Evolutionary conservation across 2,797 vertebrate genomes (phyloP), one percentile per base, ranked within the genome.

Genomic region (Enteromius mattozi): DNA sequence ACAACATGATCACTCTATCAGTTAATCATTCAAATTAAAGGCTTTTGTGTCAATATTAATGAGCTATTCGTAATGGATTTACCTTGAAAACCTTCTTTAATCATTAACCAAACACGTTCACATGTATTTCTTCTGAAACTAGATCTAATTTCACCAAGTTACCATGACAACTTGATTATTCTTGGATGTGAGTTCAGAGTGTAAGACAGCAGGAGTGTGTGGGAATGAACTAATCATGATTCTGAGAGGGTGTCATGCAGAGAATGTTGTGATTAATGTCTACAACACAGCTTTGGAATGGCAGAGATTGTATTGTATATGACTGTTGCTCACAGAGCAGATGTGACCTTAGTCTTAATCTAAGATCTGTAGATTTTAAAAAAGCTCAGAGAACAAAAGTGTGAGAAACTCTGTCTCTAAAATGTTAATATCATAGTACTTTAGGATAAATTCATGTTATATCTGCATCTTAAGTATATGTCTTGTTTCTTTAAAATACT

Each of bases 311-410:
- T 51, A 51, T 51, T 47, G 77, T 77, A 40, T 27, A 65, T 59
- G 35, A 45, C 9, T 72, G 71, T 69, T 51, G 42, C 42, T 40
- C 69, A 75, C 40, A 51, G 17, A 69, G 85, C 88, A 90, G 86
- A 90, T 89, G 89, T 90, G 83, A 66, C 71, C 84, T 78, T 27
- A 27, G 27, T 27, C 27, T 27, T 27, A 72, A 71, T 61, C 54
- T 80, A 7, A 47, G 35, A 63, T 19, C 65, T 65, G 35, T 33
- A 40, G 35, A 65, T 81, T 74, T 24, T 42, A 74, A 47, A 24
- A 51, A 82, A 12, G 30, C 42, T 16, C 37, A 61, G 7, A 56
- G 5, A 81, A 21, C 63, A 47, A 24, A 49, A 49, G 19, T n/a
- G 49, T 65, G 12, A 68, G 61, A 68, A 78, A 30, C 61, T 3